These are phyloP conservation scores for Zaprionus inermis DNA, from an alignment of 1,140 invertebrate genomes.

Conservation along the genomic window DNA sequence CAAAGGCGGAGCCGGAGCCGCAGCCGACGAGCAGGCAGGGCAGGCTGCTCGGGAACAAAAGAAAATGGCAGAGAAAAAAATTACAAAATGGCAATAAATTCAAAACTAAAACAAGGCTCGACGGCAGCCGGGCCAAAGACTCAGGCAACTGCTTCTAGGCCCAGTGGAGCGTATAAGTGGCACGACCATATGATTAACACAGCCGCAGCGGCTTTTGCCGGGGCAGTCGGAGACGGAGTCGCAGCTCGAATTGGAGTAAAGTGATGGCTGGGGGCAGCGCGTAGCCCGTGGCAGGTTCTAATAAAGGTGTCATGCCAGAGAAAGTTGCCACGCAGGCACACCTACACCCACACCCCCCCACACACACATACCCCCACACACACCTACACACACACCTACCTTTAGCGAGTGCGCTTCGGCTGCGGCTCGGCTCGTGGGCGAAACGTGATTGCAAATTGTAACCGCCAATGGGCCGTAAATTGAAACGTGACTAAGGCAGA, in stretches of 20 bases:
- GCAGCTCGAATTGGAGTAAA: slow-evolving; percentile 47
- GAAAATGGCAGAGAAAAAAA: slow-evolving; percentile 48
- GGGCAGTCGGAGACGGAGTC: slow-evolving; percentile 26
- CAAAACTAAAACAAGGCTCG: slow-evolving; percentile 77
- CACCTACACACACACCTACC: not conserved
- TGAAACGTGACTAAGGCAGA: slow-evolving; percentile 83
- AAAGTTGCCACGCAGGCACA: slow-evolving; percentile 55
- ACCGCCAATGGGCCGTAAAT: slow-evolving; percentile 84
- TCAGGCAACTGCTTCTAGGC: slow-evolving; percentile 37
- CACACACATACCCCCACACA: slow-evolving; percentile 8
- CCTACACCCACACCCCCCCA: slow-evolving; percentile 3
- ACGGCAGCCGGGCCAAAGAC: slow-evolving; percentile 13
- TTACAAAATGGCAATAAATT: slow-evolving; percentile 81
- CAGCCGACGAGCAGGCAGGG: too few relatives aligned
- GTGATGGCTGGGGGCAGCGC: slow-evolving; percentile 21
- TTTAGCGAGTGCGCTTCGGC: slow-evolving; percentile 26
- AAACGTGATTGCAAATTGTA: slow-evolving; percentile 84
- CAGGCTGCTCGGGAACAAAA: too few relatives aligned
- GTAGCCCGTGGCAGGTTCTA: slow-evolving; percentile 40
- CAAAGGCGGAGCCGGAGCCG: slow-evolving; percentile 32
- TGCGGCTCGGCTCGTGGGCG: slow-evolving; percentile 25
- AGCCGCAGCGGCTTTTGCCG: slow-evolving; percentile 30
- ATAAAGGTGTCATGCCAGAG: slow-evolving; percentile 74
- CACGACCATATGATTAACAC: slow-evolving; percentile 74
- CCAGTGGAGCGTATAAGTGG: slow-evolving; percentile 62